These are phyloP conservation scores for Pseudochromis fuscus DNA, from an alignment of 2,797 vertebrate genomes.

Conservation along the genomic window DNA sequence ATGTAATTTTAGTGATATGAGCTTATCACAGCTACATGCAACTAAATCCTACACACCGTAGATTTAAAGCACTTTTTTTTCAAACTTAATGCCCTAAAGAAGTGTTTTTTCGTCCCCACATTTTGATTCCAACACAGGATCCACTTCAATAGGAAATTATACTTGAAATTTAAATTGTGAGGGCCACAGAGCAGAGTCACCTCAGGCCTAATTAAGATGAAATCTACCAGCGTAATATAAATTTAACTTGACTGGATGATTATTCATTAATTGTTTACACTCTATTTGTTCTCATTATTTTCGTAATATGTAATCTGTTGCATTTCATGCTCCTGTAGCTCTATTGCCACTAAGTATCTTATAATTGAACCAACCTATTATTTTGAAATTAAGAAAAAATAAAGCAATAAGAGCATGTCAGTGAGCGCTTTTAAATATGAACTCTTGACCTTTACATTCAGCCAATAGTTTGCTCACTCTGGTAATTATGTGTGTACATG, in stretches of 20 bases:
- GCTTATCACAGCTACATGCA: too few species aligned
- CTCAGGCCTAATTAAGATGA: too few species aligned
- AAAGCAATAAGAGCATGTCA: not conserved
- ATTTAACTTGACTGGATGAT: not conserved
- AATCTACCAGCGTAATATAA: not conserved
- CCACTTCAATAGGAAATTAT: not conserved
- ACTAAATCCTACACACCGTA: too few species aligned
- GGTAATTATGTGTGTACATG: conserved; percentile 49
- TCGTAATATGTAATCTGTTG: too few species aligned
- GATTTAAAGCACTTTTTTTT: too few species aligned
- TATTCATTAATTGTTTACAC: not conserved
- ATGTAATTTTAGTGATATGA: too few species aligned
- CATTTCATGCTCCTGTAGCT: not conserved
- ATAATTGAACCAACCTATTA: not conserved
- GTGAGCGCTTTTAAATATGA: conserved; percentile 4
- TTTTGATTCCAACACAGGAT: not conserved
- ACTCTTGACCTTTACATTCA: conserved; percentile 41
- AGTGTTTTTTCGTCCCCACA: too few species aligned
- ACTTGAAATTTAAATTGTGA: not conserved
- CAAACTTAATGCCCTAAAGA: too few species aligned
- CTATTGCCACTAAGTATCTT: not conserved
- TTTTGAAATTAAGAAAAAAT: not conserved
- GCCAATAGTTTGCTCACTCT: conserved; percentile 4
- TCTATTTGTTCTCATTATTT: not conserved
- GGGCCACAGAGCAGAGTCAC: too few species aligned